Conservation (phyloP, 1,140 invertebrate genomes). For the Drosophila takahashii region DNA sequence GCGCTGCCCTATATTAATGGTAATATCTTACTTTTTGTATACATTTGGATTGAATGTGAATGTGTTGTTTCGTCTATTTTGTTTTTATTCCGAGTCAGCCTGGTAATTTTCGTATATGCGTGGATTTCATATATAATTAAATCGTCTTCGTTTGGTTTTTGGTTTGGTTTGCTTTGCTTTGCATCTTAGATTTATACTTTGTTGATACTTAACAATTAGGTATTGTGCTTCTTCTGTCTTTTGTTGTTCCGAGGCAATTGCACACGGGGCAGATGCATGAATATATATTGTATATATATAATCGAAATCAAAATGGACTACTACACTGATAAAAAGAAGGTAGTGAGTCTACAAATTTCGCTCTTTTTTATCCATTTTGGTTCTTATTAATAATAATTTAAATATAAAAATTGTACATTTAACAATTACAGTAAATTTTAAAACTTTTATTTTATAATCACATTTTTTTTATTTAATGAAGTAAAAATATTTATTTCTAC, state of each 20-base stretch:
- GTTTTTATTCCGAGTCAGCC: constrained; percentile 64
- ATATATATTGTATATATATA: background rate
- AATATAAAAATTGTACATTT: no score
- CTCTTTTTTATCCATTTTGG: no score
- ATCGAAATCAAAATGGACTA: constrained; percentile 3
- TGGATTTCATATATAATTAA: constrained; percentile 78
- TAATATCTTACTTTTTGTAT: constrained; percentile 83
- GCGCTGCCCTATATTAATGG: constrained; percentile 81
- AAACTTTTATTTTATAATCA: no score
- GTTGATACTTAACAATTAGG: constrained; percentile 82
- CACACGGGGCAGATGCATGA: background rate
- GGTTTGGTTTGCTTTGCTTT: constrained; percentile 31
- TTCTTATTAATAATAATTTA: no score
- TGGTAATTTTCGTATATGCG: constrained; percentile 53
- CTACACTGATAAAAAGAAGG: no score
- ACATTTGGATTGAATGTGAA: constrained; percentile 61
- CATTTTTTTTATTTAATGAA: no score
- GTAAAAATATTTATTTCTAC: no score
- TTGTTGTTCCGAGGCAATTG: constrained; percentile 28
- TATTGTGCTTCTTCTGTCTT: constrained; percentile 66
- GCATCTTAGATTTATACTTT: constrained; percentile 78
- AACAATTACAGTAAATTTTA: no score
- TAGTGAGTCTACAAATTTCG: no score
- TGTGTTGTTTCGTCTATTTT: constrained; percentile 63
- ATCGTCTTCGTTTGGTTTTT: constrained; percentile 41